Evolutionary conservation across 2,888 invertebrate genomes (phyloP).

Genomic region (Eristalis tenax): DNA sequence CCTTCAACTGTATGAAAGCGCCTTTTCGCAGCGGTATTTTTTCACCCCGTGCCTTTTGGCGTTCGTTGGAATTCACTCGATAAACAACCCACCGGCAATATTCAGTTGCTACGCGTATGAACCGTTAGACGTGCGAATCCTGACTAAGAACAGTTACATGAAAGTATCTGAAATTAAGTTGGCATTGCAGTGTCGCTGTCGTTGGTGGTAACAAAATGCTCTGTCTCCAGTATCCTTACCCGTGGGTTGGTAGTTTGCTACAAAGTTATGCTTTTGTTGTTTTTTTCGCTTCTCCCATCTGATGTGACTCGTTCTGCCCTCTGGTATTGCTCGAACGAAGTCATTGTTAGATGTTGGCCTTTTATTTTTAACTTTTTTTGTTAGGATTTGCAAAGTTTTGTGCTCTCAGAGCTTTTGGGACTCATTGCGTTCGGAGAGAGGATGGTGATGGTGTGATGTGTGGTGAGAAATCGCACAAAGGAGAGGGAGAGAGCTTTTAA

Average conservation of each 20-base stretch:
- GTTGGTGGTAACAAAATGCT: background rate
- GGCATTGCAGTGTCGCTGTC: conserved; percentile 33
- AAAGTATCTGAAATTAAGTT: conserved; percentile 62
- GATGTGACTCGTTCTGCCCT: conserved; percentile 66
- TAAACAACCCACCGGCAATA: background rate
- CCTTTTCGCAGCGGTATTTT: background rate
- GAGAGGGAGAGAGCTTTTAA: conserved; percentile 9
- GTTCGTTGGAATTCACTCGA: background rate
- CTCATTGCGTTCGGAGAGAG: background rate
- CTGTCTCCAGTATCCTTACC: conserved; percentile 48
- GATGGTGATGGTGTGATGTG: no score
- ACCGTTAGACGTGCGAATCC: conserved; percentile 76
- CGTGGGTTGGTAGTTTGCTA: conserved; percentile 45
- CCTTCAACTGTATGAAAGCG: background rate
- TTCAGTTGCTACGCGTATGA: conserved; percentile 74
- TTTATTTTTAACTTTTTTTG: conserved; percentile 16
- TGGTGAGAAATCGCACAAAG: no score
- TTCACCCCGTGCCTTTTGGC: background rate
- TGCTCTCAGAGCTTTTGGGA: background rate
- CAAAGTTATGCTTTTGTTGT: conserved; percentile 21
- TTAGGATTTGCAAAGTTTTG: background rate
- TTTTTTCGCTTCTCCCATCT: background rate
- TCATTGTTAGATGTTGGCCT: conserved; percentile 16
- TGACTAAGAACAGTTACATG: conserved; percentile 77
- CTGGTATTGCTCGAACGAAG: conserved; percentile 65